phyloP scores from a whole-genome alignment of 1,140 invertebrate genomes.

The Drosophila willistoni region DNA sequence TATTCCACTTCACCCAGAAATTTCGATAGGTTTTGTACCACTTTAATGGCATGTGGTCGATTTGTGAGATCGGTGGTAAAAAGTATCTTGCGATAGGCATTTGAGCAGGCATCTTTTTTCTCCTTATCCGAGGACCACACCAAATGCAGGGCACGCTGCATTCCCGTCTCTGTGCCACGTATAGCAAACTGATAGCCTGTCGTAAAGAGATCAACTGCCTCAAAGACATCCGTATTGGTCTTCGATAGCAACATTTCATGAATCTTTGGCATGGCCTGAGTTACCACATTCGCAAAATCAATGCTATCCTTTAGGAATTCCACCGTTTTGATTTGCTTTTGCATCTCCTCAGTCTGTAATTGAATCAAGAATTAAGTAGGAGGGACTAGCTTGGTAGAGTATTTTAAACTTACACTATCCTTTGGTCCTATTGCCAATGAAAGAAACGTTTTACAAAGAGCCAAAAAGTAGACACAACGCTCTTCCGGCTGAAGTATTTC shows the following conservation, averaged over 20 bases:
- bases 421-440: slow-evolving; percentile 62
- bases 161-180: slow-evolving; percentile 87
- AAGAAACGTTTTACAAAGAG: slow-evolving; percentile 71
- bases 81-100: slow-evolving; percentile 84
- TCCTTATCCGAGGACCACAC: slow-evolving; percentile 87
- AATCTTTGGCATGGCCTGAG: slow-evolving; percentile 88
- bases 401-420: slow-evolving; percentile 55
- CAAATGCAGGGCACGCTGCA: slow-evolving; percentile 90
- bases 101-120: slow-evolving; percentile 85
- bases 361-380: background rate
- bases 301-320: slow-evolving; percentile 86
- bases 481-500: slow-evolving; percentile 59
- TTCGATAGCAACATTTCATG: slow-evolving; percentile 90
- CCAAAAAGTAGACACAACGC: slow-evolving; percentile 64
- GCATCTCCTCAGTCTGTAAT: slow-evolving; percentile 68
- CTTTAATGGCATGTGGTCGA: slow-evolving; percentile 83
- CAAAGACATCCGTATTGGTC: slow-evolving; percentile 90
- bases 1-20: slow-evolving; percentile 85
- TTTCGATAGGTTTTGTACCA: slow-evolving; percentile 87
- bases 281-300: slow-evolving; percentile 88
- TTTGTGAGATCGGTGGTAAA: slow-evolving; percentile 72
- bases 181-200: slow-evolving; percentile 91
- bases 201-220: slow-evolving; percentile 93
- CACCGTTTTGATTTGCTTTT: slow-evolving; percentile 85
- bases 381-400: background rate